Base-by-base conservation (phyloP, 1,140 invertebrate genomes). In the Venustaconcha ellipsiformis region DNA sequence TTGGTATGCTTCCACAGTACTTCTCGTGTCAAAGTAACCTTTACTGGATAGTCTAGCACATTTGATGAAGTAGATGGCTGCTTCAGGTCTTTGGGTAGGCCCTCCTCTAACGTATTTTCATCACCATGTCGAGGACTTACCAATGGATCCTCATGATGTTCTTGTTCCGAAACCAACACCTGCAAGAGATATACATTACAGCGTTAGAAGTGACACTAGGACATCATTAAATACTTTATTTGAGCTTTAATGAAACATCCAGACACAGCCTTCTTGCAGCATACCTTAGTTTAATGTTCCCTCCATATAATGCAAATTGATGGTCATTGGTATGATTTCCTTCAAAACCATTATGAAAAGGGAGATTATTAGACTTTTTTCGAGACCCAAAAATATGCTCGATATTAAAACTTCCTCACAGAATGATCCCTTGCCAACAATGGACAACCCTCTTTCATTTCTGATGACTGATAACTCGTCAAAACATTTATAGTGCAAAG, bases 121-220 rank as follows among this genome's bases (percentile, higher is more conserved):
- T 23, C 17, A 68, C 56, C 20, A 66, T 64, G 37, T 37, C 30
- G 11, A 30, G 57, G 57, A 65, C 70, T 20, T 60, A 15, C 14
- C 37, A 37, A 20, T 67, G 60, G 30, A 14, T 62, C 62, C 66
- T 84, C 83, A 15, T 75, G 58, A 20, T 77, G 80, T 67, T 81
- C 87, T 80, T 84, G 82, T 71, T 87, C 86, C 57, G 84, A 87
- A 26, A 85, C 82, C n/a, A 86, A 71, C 15, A 87, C 86, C 86
- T 87, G 70, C 13, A 62, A 26, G 65, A 68, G 13, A 62, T 58
- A n/a, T 70, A 48, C 14, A 57, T n/a, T 75, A 18, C 15, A 2
- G 59, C 12, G 14, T 57, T 57, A 57, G 13, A 59, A 58, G 58
- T 18, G 20, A 18, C 20, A 73, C 13, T 55, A 5, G 18, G 57